Evolutionary conservation across 2,113 vertebrate species (phyloP).

Genomic region (Neopipo cinnamomea): DNA sequence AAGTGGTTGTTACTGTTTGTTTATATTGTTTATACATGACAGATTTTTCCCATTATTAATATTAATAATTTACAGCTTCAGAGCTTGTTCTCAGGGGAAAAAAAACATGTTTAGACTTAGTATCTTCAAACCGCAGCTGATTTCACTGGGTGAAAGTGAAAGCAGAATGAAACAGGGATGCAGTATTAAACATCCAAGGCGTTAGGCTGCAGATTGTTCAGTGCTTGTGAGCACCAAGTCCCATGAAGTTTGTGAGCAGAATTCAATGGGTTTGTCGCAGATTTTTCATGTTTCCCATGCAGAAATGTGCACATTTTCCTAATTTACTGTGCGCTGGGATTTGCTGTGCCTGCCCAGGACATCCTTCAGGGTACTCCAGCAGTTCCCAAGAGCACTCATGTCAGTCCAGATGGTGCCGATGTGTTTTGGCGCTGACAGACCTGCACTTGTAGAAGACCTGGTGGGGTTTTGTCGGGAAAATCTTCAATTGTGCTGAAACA

Average conservation of each 20-base stretch:
- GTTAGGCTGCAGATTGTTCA: not conserved
- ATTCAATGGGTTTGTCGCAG: not conserved
- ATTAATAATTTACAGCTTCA: conserved; percentile 68
- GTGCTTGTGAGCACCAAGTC: not conserved
- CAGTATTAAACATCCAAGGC: not conserved
- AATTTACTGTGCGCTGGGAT: not conserved
- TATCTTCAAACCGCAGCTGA: not conserved
- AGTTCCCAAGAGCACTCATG: not conserved
- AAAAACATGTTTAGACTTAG: not conserved
- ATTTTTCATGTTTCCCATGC: not conserved
- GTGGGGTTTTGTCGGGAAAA: not conserved
- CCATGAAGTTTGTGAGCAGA: not conserved
- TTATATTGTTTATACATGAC: conserved; percentile 13
- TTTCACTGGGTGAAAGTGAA: not conserved
- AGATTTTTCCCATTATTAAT: conserved; percentile 65
- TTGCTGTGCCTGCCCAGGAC: not conserved
- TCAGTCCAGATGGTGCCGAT: not conserved
- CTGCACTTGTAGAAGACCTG: not conserved
- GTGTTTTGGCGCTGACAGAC: not conserved
- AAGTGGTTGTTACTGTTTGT: conserved; percentile 40
- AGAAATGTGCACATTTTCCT: not conserved
- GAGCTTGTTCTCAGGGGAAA: conserved; percentile 11
- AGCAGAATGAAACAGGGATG: not conserved
- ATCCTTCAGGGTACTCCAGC: not conserved
- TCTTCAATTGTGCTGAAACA: not conserved